A percentile compares a stretch with the other conserved stretches of the same genome.
phyloP scores from a whole-genome alignment of 2,888 invertebrate genomes.

The Diarsia brunnea region DNA sequence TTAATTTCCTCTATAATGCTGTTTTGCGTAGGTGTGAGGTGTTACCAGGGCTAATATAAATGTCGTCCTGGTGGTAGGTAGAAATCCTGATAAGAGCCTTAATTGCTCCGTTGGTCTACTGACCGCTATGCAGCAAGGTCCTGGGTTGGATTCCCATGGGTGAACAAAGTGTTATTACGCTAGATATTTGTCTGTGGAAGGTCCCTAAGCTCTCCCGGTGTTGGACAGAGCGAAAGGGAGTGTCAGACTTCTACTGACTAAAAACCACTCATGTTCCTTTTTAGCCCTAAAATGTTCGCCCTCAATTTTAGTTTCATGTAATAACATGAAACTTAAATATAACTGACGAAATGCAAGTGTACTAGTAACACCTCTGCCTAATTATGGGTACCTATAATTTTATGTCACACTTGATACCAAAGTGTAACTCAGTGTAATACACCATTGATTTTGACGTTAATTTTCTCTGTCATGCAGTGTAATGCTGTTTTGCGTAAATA shows the following conservation, averaged over 20 bases:
- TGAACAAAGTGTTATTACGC: not conserved
- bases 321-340: too few species aligned
- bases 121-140: not conserved
- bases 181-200: too few species aligned
- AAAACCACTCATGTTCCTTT: too few species aligned
- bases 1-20: constrained; percentile 56
- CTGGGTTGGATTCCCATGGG: not conserved
- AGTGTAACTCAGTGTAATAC: constrained; percentile 35
- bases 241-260: too few species aligned
- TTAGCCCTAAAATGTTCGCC: too few species aligned
- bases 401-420: too few species aligned
- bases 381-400: too few species aligned
- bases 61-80: not conserved
- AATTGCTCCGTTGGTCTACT: not conserved
- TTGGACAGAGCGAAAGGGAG: too few species aligned
- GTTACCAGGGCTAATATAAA: not conserved
- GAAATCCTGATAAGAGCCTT: not conserved
- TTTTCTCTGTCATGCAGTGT: constrained; percentile 49
- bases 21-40: constrained; percentile 27
- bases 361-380: too few species aligned
- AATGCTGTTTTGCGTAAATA: constrained; percentile 37
- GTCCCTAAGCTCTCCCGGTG: too few species aligned
- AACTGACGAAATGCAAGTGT: too few species aligned
- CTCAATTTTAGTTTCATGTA: too few species aligned
- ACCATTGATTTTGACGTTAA: constrained; percentile 57